phyloP scores from a whole-genome alignment of 2,113 vertebrate genomes.

The Todiramphus chloris region DNA sequence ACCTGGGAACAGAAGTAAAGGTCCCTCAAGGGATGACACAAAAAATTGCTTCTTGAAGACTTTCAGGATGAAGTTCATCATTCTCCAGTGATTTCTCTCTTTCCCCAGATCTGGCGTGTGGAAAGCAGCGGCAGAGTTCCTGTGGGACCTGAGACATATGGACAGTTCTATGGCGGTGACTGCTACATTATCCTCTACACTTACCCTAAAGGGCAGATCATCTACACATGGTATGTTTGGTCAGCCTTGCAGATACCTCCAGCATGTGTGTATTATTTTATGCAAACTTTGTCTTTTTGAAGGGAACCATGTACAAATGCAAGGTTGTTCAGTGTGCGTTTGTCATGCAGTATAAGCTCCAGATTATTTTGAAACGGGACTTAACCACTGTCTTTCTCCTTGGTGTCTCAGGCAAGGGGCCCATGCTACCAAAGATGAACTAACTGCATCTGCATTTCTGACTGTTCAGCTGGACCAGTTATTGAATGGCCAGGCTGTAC shows the following conservation, averaged over 20 bases:
- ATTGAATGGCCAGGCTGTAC: constrained; percentile 83
- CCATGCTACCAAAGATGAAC: constrained; percentile 81
- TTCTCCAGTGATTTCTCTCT: background rate
- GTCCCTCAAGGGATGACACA: background rate
- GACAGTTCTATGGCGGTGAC: constrained; percentile 91
- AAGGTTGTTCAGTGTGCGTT: background rate
- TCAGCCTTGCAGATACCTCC: background rate
- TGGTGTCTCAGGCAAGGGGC: constrained; percentile 84
- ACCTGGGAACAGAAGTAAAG: background rate
- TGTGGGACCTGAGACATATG: constrained; percentile 72
- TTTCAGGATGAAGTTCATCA: background rate
- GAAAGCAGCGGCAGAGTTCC: constrained; percentile 82
- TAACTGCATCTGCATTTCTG: constrained; percentile 89
- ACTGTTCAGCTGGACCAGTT: constrained; percentile 88
- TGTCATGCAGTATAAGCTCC: background rate
- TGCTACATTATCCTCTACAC: constrained; percentile 94
- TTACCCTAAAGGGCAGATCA: constrained; percentile 83
- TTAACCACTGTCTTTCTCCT: background rate
- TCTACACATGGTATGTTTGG: constrained; percentile 88
- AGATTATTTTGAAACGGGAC: background rate
- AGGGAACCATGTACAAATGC: background rate
- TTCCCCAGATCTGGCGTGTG: constrained; percentile 88
- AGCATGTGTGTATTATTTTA: background rate
- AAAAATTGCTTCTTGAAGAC: background rate
- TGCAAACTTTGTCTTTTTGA: background rate